Percentiles rank a stretch among this genome's conserved stretches.
Evolutionary conservation across 2,888 invertebrate species (phyloP).

Genomic region (Apamea crenata): DNA sequence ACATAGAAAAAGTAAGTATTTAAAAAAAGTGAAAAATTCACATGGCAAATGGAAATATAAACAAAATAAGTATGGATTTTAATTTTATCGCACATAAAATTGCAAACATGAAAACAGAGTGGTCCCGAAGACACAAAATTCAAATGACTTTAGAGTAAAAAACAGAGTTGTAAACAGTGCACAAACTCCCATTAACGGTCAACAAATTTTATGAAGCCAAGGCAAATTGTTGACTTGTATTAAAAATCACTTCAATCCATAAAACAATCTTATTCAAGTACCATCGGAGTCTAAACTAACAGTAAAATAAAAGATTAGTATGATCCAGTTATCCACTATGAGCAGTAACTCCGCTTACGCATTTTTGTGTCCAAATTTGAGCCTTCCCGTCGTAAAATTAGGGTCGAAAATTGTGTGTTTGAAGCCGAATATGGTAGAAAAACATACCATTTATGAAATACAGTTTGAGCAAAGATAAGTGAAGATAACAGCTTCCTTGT

Average conservation of each 20-base stretch:
- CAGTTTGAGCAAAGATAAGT: constrained; percentile 58
- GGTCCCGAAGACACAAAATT: neutral
- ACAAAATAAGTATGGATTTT: neutral
- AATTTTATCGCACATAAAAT: neutral
- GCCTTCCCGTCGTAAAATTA: constrained; percentile 33
- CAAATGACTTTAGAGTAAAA: neutral
- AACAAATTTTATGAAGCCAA: neutral
- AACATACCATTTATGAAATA: constrained; percentile 57
- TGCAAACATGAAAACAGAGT: neutral
- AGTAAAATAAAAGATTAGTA: constrained; percentile 63
- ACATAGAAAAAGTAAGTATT: constrained; percentile 58
- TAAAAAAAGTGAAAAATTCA: neutral
- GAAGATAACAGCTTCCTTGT: constrained; percentile 57
- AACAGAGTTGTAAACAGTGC: neutral
- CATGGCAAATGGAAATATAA: neutral
- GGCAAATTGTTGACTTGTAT: neutral
- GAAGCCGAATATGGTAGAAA: constrained; percentile 38
- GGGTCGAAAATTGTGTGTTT: constrained; percentile 52
- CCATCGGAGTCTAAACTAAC: constrained; percentile 47
- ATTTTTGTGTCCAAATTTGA: constrained; percentile 40
- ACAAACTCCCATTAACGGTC: neutral
- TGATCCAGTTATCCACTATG: constrained; percentile 61
- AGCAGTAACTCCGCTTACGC: constrained; percentile 42
- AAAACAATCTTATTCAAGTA: constrained; percentile 29
- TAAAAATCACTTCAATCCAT: constrained; percentile 25